Percentiles rank a stretch among this genome's conserved stretches.
Conservation (phyloP, 2,797 vertebrate genomes). For the Coccyzus lansbergi region DNA sequence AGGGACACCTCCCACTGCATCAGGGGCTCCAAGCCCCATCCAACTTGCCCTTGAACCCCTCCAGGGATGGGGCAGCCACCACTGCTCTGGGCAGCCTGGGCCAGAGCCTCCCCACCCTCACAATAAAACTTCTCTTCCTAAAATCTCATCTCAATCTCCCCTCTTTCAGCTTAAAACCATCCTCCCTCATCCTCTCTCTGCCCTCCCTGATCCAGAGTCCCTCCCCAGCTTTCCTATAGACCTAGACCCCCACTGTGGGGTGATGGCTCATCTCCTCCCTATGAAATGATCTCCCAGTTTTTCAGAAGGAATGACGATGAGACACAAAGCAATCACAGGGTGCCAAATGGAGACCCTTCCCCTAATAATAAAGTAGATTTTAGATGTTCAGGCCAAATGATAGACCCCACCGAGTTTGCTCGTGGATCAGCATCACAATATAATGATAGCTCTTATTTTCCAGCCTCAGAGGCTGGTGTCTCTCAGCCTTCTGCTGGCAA, state of each 20-base stretch:
- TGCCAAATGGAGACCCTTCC: not conserved
- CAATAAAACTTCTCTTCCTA: no score
- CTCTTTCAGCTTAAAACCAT: no score
- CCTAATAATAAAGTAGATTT: slow-evolving; percentile 10
- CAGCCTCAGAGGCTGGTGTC: slow-evolving; percentile 42
- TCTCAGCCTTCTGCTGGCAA: slow-evolving; percentile 43
- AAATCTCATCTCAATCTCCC: no score
- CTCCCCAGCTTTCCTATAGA: no score
- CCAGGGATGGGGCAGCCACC: no score
- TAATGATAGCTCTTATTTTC: slow-evolving; percentile 39
- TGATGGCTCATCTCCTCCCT: not conserved
- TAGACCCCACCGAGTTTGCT: slow-evolving; percentile 1
- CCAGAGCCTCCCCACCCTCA: no score
- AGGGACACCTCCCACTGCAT: no score
- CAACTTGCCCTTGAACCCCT: no score
- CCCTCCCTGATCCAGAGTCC: no score
- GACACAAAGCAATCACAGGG: not conserved
- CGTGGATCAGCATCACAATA: slow-evolving; percentile 32
- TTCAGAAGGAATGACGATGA: not conserved
- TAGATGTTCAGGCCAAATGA: slow-evolving; percentile 54
- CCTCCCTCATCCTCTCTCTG: no score
- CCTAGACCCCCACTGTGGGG: not conserved
- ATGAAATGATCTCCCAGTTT: not conserved
- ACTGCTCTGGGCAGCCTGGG: no score
- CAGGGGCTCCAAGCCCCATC: no score